A percentile compares a stretch with the other conserved stretches of the same genome.
phyloP scores from a whole-genome alignment of 2,113 vertebrate species.

The Coptodon rendalli region DNA sequence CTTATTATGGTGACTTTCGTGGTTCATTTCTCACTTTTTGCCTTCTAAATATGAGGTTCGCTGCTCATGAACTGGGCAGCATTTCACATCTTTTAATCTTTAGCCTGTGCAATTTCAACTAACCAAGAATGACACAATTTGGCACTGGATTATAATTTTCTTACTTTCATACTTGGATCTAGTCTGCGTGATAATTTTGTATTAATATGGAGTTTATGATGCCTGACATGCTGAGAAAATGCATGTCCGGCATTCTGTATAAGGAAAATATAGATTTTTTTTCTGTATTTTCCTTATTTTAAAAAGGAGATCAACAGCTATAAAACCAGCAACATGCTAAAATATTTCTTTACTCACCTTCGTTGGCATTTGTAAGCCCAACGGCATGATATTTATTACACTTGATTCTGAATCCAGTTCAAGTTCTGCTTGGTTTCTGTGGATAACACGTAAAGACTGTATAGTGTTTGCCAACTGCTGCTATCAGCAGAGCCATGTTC shows the following conservation, averaged over 20 bases:
- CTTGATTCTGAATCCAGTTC: neutral
- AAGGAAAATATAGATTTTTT: neutral
- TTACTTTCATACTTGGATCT: neutral
- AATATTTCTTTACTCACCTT: neutral
- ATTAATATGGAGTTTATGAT: neutral
- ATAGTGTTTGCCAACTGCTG: conserved; percentile 31
- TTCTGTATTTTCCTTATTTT: neutral
- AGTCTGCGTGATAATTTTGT: neutral
- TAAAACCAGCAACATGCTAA: neutral
- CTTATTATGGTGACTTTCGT: neutral
- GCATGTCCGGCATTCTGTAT: neutral
- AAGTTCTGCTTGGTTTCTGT: conserved; percentile 16
- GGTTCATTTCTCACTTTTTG: neutral
- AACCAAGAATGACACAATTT: neutral
- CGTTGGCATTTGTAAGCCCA: neutral
- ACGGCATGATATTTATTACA: neutral
- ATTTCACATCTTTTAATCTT: neutral
- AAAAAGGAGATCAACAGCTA: neutral
- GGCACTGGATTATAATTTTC: neutral
- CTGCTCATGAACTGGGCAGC: neutral
- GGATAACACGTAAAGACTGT: neutral
- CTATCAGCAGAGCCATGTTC: conserved; percentile 3
- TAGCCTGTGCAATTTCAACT: neutral
- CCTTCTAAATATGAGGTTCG: neutral
- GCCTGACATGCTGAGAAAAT: neutral